A percentile compares a stretch with the other conserved stretches of the same genome.
Conservation (phyloP, 2,797 vertebrate species). For the Sebastes jordani region DNA sequence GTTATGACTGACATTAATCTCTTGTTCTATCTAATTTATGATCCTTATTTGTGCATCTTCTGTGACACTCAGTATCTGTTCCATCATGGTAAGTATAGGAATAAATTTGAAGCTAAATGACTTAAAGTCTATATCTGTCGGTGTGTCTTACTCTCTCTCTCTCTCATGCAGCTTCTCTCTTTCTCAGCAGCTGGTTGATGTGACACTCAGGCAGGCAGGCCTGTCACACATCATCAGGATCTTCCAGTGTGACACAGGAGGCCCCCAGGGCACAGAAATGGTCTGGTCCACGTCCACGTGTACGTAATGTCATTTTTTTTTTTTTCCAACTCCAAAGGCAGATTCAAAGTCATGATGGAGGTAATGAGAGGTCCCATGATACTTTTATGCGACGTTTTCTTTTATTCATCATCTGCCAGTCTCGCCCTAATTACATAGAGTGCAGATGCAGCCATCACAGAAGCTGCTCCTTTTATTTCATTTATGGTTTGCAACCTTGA, state of each 20-base stretch:
- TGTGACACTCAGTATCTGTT: conserved; percentile 7
- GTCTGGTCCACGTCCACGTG: conserved; percentile 43
- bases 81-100: not conserved
- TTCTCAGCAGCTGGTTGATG: conserved; percentile 51
- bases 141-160: not conserved
- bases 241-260: conserved; percentile 28
- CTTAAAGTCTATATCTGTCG: not conserved
- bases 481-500: conserved; percentile 10
- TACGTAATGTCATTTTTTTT: not conserved
- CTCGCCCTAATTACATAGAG: conserved; percentile 43
- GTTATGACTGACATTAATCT: conserved; percentile 35
- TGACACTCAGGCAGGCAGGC: conserved; percentile 50
- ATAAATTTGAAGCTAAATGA: not conserved
- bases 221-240: conserved; percentile 67
- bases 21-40: conserved; percentile 12
- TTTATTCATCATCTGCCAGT: conserved; percentile 47
- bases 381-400: conserved; percentile 24
- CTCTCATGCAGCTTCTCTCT: not conserved
- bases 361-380: conserved; percentile 35
- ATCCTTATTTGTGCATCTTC: conserved; percentile 9
- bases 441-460: conserved; percentile 12
- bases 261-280: conserved; percentile 42
- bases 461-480: conserved; percentile 13
- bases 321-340: conserved; percentile 8
- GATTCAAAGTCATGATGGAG: conserved; percentile 29